These are phyloP conservation scores for Phyllotreta cruciferae DNA, from an alignment of 2,888 invertebrate genomes.

Conservation along the genomic window DNA sequence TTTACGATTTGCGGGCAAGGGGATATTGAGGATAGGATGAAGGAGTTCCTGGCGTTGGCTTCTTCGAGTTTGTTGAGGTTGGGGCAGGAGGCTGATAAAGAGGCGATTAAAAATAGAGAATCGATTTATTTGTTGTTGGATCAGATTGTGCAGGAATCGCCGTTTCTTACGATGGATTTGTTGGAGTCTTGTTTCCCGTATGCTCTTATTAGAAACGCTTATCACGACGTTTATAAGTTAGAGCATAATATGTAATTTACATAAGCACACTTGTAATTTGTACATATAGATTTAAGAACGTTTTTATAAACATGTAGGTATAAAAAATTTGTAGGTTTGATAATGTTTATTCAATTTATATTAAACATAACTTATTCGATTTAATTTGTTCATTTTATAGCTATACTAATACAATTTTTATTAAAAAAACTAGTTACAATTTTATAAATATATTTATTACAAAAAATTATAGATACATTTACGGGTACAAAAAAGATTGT, in stretches of 20 bases:
- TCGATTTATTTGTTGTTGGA: slow-evolving; percentile 96
- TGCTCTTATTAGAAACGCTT: slow-evolving; percentile 96
- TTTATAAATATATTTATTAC: slow-evolving; percentile 15
- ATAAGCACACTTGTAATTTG: slow-evolving; percentile 31
- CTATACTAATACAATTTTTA: too few relatives aligned
- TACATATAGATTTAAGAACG: not conserved
- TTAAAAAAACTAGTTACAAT: not conserved
- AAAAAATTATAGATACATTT: slow-evolving; percentile 22
- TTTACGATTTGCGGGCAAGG: slow-evolving; percentile 96
- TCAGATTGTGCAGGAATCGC: slow-evolving; percentile 97
- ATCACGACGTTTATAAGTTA: slow-evolving; percentile 93
- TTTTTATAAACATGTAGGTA: not conserved
- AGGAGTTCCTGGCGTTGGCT: slow-evolving; percentile 91
- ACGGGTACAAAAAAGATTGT: slow-evolving; percentile 19
- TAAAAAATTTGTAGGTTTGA: not conserved
- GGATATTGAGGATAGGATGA: slow-evolving; percentile 97
- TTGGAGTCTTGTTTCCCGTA: slow-evolving; percentile 99
- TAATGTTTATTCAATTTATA: too few relatives aligned
- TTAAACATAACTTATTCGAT: too few relatives aligned
- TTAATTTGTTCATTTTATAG: too few relatives aligned
- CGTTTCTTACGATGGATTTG: slow-evolving; percentile 98
- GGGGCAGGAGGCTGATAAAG: slow-evolving; percentile 95
- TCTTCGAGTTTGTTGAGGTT: slow-evolving; percentile 93
- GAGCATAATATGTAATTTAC: slow-evolving; percentile 69
- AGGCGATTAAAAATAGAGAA: slow-evolving; percentile 91